Evolutionary conservation across 1,140 invertebrate species (phyloP).

Genomic region (Scaptomyza hsui): DNA sequence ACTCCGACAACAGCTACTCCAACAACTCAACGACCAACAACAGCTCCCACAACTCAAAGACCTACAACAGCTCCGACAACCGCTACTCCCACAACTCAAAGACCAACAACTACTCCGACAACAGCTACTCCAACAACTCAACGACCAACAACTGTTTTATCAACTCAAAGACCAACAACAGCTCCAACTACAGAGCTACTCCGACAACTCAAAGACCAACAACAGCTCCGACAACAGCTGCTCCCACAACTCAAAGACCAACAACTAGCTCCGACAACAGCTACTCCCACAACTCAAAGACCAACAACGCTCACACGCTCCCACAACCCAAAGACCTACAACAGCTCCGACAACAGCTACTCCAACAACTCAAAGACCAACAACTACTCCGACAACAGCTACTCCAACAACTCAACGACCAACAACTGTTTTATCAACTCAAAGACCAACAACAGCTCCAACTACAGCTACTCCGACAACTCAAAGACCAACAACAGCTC

Average conservation of each 20-base stretch:
- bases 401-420: no score
- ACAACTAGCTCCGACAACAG: no score
- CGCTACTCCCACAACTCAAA: neutral
- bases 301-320: neutral
- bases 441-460: neutral
- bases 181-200: neutral
- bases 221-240: no score
- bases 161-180: slow-evolving; percentile 1
- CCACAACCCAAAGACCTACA: no score
- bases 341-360: no score
- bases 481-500: neutral
- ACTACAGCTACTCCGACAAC: neutral
- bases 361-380: no score
- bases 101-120: neutral
- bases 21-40: neutral
- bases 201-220: neutral
- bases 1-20: neutral
- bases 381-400: no score
- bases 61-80: no score
- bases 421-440: no score
- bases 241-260: no score
- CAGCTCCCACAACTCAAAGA: neutral
- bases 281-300: neutral
- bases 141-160: no score
- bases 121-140: neutral